Percentiles rank a stretch among this genome's conserved stretches.
phyloP scores from a whole-genome alignment of 2,888 invertebrate genomes.

The Melieria picta region DNA sequence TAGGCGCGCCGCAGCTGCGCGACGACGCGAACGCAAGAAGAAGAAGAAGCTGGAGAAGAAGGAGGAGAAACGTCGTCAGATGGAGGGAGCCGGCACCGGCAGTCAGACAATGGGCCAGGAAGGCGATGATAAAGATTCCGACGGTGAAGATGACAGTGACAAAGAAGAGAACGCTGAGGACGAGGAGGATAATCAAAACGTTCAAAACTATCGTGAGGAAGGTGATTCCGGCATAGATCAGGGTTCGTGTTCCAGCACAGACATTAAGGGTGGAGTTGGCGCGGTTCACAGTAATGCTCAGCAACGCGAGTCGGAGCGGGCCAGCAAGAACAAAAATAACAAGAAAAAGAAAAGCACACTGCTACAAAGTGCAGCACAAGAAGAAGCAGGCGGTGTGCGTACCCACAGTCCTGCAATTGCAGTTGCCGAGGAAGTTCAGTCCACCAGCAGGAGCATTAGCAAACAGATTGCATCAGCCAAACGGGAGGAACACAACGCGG shows the following conservation, averaged over 20 bases:
- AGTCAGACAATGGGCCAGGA: conserved; percentile 56
- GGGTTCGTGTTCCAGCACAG: conserved; percentile 88
- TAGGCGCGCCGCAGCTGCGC: conserved; percentile 88
- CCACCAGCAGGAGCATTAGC: neutral
- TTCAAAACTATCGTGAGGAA: conserved; percentile 76
- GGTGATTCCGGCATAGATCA: conserved; percentile 92
- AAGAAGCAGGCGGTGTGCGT: conserved; percentile 20
- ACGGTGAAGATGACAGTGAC: conserved; percentile 68
- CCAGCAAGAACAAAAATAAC: conserved; percentile 50
- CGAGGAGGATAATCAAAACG: conserved; percentile 62
- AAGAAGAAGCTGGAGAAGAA: conserved; percentile 96
- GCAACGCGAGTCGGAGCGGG: conserved; percentile 49
- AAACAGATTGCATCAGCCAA: conserved; percentile 24
- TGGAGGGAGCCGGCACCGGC: conserved; percentile 74
- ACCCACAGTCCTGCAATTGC: conserved; percentile 22
- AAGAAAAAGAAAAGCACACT: conserved; percentile 49
- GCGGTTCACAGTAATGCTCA: conserved; percentile 35
- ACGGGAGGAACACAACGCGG: conserved; percentile 31
- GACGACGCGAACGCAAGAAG: conserved; percentile 92
- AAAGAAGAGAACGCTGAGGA: conserved; percentile 58
- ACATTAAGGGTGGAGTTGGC: conserved; percentile 72
- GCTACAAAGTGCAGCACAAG: conserved; percentile 25
- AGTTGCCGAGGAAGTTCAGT: neutral
- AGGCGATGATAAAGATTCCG: conserved; percentile 70
- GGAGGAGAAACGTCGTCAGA: conserved; percentile 83